Percentiles rank a stretch among this genome's conserved stretches.
phyloP scores from a whole-genome alignment of 2,888 invertebrate genomes.

The Hofmannophila pseudospretella region DNA sequence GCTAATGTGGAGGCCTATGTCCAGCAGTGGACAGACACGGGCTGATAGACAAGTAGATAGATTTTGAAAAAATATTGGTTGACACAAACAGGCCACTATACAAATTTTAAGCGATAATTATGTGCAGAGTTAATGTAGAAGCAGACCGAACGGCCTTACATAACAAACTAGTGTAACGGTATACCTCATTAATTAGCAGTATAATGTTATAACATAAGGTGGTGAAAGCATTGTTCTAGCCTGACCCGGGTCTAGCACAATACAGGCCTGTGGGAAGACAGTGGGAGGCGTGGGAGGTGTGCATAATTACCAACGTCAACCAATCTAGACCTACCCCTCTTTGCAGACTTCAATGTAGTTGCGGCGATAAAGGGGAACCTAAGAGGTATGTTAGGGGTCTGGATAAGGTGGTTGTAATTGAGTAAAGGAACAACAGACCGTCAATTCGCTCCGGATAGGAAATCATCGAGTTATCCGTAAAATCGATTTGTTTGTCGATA shows the following conservation, averaged over 20 bases:
- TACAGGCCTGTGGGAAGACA: conserved; percentile 43
- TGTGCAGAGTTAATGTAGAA: too few relatives aligned
- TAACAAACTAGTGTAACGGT: conserved; percentile 16
- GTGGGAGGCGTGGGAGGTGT: conserved; percentile 48
- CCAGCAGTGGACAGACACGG: too few relatives aligned
- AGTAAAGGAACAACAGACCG: conserved; percentile 34
- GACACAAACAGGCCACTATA: too few relatives aligned
- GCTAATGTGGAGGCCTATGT: too few relatives aligned
- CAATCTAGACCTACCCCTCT: conserved; percentile 23
- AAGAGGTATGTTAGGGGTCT: background rate
- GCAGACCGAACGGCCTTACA: too few relatives aligned
- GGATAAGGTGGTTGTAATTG: background rate
- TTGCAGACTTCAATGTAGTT: background rate
- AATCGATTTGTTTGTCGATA: conserved; percentile 31
- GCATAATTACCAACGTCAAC: conserved; percentile 46
- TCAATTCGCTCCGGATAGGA: conserved; percentile 40
- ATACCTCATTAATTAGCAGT: conserved; percentile 52
- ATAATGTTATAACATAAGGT: conserved; percentile 33
- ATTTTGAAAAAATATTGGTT: too few relatives aligned
- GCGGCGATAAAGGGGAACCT: too few relatives aligned
- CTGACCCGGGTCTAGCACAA: conserved; percentile 29
- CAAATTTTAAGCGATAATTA: too few relatives aligned
- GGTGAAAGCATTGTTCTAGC: conserved; percentile 63
- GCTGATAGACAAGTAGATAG: too few relatives aligned
- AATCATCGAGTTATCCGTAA: conserved; percentile 33